A percentile compares a stretch with the other conserved stretches of the same genome.
phyloP scores from a whole-genome alignment of 2,113 vertebrate species.

The Pteruthius melanotis region DNA sequence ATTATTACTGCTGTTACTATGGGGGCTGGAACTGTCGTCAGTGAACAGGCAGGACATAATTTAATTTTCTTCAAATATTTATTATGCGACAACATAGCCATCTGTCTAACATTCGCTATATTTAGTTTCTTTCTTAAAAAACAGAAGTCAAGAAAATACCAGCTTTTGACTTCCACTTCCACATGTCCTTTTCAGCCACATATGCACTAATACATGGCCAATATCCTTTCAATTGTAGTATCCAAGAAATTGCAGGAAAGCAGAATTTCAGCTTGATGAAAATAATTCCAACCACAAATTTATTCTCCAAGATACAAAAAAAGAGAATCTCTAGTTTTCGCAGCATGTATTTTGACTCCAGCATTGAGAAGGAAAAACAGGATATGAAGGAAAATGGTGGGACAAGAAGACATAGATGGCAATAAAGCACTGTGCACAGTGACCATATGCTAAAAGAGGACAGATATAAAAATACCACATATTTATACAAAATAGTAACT shows the following conservation, averaged over 20 bases:
- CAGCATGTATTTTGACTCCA: not conserved
- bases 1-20: constrained; percentile 45
- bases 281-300: not conserved
- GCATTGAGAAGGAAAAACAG: not conserved
- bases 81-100: constrained; percentile 20
- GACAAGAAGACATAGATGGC: not conserved
- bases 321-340: not conserved
- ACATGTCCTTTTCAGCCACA: constrained; percentile 3
- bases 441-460: not conserved
- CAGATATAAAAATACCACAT: not conserved
- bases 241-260: not conserved
- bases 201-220: not conserved
- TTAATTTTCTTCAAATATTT: constrained; percentile 64
- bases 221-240: not conserved
- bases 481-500: not conserved
- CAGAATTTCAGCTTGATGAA: not conserved
- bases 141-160: not conserved
- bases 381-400: not conserved
- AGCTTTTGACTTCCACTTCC: constrained; percentile 10
- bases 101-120: constrained; percentile 41
- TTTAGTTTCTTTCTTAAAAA: constrained; percentile 46
- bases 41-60: constrained; percentile 13
- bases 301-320: not conserved
- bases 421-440: not conserved
- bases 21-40: constrained; percentile 9